Evolutionary conservation across 2,113 vertebrate species (phyloP).

Genomic region (Gadus chalcogrammus): DNA sequence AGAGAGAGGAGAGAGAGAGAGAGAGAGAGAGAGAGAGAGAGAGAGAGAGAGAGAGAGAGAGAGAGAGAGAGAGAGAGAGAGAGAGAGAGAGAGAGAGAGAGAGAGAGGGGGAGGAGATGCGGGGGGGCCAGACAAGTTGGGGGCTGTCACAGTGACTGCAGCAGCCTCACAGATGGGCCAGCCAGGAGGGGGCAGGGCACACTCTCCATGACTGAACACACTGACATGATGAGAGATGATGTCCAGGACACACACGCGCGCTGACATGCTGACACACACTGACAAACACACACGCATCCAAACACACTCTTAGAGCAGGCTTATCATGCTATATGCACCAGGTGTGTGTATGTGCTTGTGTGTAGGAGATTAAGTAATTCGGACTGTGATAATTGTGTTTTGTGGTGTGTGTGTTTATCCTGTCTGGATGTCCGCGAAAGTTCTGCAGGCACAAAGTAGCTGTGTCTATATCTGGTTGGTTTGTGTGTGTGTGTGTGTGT

Average conservation of each 20-base stretch:
- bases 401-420: too few relatives aligned
- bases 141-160: conserved; percentile 45
- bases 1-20: too few relatives aligned
- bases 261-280: conserved; percentile 12
- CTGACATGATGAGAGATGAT: conserved; percentile 61
- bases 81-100: too few relatives aligned
- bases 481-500: conserved; percentile 14
- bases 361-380: not conserved
- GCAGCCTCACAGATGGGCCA: conserved; percentile 64
- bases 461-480: conserved; percentile 7
- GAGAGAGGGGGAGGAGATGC: conserved; percentile 9
- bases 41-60: too few relatives aligned
- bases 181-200: conserved; percentile 57
- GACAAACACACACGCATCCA: conserved; percentile 13
- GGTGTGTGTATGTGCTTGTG: conserved; percentile 9
- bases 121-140: conserved; percentile 37
- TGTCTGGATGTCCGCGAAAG: too few relatives aligned
- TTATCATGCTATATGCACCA: not conserved
- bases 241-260: conserved; percentile 11
- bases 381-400: too few relatives aligned
- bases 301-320: not conserved
- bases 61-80: too few relatives aligned
- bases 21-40: too few relatives aligned
- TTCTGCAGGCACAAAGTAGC: too few relatives aligned
- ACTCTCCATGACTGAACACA: conserved; percentile 50